A percentile compares a stretch with the other conserved stretches of the same genome.
Conservation (phyloP, 2,797 vertebrate species). For the Loris lydekkerianus region DNA sequence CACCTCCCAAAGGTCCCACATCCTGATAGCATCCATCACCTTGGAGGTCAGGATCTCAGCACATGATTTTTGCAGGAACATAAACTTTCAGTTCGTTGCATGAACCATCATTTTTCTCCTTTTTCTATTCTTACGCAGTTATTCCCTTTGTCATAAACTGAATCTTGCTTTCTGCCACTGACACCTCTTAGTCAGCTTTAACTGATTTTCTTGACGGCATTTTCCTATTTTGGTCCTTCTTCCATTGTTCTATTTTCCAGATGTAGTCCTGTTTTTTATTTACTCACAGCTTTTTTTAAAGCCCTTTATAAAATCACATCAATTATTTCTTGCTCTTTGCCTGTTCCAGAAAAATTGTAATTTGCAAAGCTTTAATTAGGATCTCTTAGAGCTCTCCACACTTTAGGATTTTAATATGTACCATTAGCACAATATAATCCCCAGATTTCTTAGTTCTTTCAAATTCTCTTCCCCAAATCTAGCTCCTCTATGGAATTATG, state of each 20-base stretch:
- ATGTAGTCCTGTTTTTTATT: slow-evolving; percentile 76
- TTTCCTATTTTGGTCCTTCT: slow-evolving; percentile 64
- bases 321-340: slow-evolving; percentile 69
- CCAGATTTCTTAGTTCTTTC: slow-evolving; percentile 51
- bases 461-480: slow-evolving; percentile 41
- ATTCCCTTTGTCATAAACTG: neutral
- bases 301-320: slow-evolving; percentile 72
- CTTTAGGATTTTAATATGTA: slow-evolving; percentile 66
- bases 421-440: neutral
- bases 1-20: neutral
- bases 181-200: neutral
- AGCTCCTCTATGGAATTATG: neutral
- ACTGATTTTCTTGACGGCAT: slow-evolving; percentile 57
- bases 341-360: slow-evolving; percentile 64
- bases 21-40: neutral
- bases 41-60: neutral
- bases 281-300: slow-evolving; percentile 56
- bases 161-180: neutral
- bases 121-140: neutral
- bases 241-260: slow-evolving; percentile 72
- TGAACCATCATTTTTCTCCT: neutral
- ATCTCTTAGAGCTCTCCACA: slow-evolving; percentile 65
- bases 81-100: neutral
- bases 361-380: slow-evolving; percentile 74
- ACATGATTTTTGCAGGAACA: neutral